A percentile compares a stretch with the other conserved stretches of the same genome.
phyloP scores from a whole-genome alignment of 2,888 invertebrate genomes.

The Ormyrus pomaceus region DNA sequence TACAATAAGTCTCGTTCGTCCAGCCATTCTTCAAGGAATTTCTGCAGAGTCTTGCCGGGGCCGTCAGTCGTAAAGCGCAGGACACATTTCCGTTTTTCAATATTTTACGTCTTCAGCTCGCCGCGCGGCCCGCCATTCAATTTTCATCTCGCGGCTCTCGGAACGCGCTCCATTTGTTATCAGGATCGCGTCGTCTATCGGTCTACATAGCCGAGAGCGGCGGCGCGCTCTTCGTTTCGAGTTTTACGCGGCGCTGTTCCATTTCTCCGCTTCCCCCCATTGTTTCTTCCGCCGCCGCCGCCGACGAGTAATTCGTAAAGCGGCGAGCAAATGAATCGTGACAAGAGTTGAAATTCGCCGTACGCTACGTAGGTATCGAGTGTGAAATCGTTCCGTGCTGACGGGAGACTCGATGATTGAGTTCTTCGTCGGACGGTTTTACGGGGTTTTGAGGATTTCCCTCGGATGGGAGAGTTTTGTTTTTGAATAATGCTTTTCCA shows the following conservation, averaged over 20 bases:
- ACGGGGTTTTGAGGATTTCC: too few relatives aligned
- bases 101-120: too few relatives aligned
- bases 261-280: neutral
- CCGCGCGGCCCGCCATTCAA: neutral
- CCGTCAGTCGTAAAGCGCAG: too few relatives aligned
- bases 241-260: neutral
- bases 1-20: too few relatives aligned
- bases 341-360: conserved; percentile 2
- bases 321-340: conserved; percentile 40
- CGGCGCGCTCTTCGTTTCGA: neutral
- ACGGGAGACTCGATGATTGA: too few relatives aligned
- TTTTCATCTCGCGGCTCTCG: neutral
- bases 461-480: too few relatives aligned
- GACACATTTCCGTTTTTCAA: too few relatives aligned
- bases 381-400: too few relatives aligned
- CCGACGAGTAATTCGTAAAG: neutral
- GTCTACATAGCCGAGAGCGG: conserved; percentile 1
- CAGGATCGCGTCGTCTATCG: conserved; percentile 21
- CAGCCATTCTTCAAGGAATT: neutral
- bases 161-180: conserved; percentile 46
- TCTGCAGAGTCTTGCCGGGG: neutral
- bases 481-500: too few relatives aligned
- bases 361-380: too few relatives aligned
- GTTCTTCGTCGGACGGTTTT: too few relatives aligned
- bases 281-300: neutral